Evolutionary conservation across 2,113 vertebrate species (phyloP).

Genomic region (Atractosteus spatula): DNA sequence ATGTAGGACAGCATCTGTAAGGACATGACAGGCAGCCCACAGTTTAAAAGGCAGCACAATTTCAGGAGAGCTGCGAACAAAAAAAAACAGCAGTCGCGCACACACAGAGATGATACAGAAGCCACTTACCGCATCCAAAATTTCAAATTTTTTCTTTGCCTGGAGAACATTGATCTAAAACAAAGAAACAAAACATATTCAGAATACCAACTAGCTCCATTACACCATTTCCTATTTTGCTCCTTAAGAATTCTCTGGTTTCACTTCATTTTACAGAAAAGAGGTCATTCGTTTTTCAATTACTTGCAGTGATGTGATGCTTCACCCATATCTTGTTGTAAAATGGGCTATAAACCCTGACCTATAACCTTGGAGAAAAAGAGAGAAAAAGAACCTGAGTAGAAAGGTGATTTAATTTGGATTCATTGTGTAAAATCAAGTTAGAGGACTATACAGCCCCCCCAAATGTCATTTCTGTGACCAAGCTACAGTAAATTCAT

Average conservation of each 20-base stretch:
- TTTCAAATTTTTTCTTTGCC: conserved; percentile 98
- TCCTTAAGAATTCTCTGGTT: not conserved
- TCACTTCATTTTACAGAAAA: not conserved
- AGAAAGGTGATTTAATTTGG: too few relatives aligned
- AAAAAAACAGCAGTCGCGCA: not conserved
- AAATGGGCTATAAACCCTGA: too few relatives aligned
- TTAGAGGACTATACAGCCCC: too few relatives aligned
- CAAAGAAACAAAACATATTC: not conserved
- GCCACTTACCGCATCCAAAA: conserved; percentile 86
- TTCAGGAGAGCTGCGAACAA: not conserved
- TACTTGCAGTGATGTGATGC: too few relatives aligned
- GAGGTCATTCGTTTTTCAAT: too few relatives aligned
- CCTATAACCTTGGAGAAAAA: too few relatives aligned
- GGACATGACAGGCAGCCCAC: not conserved
- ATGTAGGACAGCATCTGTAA: conserved; percentile 96
- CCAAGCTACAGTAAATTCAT: too few relatives aligned
- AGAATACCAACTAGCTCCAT: not conserved
- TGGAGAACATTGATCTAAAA: conserved; percentile 93
- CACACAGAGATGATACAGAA: not conserved
- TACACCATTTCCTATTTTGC: too few relatives aligned
- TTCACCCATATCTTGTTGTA: too few relatives aligned
- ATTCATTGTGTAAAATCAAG: too few relatives aligned
- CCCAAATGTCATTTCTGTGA: too few relatives aligned
- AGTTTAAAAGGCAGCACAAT: not conserved
- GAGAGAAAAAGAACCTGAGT: too few relatives aligned